Base-by-base conservation (phyloP, 2,888 invertebrate species). In the Nezara viridula region DNA sequence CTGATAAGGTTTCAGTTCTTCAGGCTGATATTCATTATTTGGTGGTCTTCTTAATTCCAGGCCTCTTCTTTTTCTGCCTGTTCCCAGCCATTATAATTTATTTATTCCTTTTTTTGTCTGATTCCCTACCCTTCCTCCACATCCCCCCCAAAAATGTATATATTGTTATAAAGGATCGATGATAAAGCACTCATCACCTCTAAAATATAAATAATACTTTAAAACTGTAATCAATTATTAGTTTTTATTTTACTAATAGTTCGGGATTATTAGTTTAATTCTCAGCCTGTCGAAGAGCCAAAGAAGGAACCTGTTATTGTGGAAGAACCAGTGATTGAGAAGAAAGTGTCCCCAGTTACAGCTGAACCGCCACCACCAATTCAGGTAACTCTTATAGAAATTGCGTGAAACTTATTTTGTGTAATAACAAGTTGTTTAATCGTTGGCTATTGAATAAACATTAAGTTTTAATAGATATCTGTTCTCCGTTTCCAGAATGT, bases 311-410 rank as follows among this genome's bases (percentile, higher is more conserved):
- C 89, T 24, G 21, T 86, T 86, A 86, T 89, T 21, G 89, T 88
- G 27, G 90, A 90, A 89, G 90, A 90, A 60, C 89, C 90, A 32
- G 90, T 89, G 27, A 44, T 90, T 52, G 90, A 86, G 47, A 88
- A 88, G 49, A 88, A 88, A 37, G 49, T 73, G 12, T 88, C 88
- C 14, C 88, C 88, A 1, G 73, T 55, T 9, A 73, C 66, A 14
- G 88, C 60, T 32, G 88, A 88, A 88, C 60, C 44, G 7, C 37
- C 66, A 6, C 32, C 37, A 6, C 32, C 37, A 37, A 37, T 32
- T 73, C 66, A 73, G 37, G 66, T 73, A 73, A 73, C n/a, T 73
- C 27, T 19, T 73, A 6, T 55, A 55, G 55, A 52, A 21, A 52
- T 52, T 24, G 4, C 14, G 3, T 52, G 2, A 52, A 19, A 52